Percentiles rank a stretch among this genome's conserved stretches.
Evolutionary conservation across 2,113 vertebrate species (phyloP).

Genomic region (Rhinolophus ferrumequinum): DNA sequence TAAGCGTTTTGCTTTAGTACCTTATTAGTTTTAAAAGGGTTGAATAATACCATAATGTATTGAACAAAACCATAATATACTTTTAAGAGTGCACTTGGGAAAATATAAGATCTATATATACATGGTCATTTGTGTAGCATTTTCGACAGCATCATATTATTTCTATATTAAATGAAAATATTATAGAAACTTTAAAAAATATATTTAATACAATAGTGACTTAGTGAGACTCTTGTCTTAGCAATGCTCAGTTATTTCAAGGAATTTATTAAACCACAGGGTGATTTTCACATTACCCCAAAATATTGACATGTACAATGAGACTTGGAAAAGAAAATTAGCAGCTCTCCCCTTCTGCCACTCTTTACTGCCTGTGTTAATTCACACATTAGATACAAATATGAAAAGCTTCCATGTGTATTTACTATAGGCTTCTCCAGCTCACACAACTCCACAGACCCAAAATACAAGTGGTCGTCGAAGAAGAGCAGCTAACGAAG

Average conservation of each 20-base stretch:
- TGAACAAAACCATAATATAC: neutral
- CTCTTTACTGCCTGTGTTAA: neutral
- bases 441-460: constrained; percentile 91
- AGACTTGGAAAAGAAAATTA: constrained; percentile 10
- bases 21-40: constrained; percentile 8
- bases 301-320: neutral
- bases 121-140: neutral
- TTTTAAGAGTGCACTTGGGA: neutral
- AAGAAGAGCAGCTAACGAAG: constrained; percentile 96
- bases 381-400: neutral
- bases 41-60: neutral
- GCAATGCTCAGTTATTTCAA: neutral
- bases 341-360: neutral
- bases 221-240: constrained; percentile 25
- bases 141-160: neutral
- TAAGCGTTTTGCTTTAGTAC: constrained; percentile 28
- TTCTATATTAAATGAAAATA: constrained; percentile 34
- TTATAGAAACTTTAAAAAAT: constrained; percentile 14
- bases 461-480: constrained; percentile 95
- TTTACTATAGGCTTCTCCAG: constrained; percentile 91
- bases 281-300: neutral
- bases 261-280: neutral
- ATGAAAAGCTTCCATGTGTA: constrained; percentile 9
- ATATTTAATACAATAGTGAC: neutral
- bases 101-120: neutral